Evolutionary conservation across 2,888 invertebrate genomes (phyloP).

Genomic region (Cheilosia vernalis): DNA sequence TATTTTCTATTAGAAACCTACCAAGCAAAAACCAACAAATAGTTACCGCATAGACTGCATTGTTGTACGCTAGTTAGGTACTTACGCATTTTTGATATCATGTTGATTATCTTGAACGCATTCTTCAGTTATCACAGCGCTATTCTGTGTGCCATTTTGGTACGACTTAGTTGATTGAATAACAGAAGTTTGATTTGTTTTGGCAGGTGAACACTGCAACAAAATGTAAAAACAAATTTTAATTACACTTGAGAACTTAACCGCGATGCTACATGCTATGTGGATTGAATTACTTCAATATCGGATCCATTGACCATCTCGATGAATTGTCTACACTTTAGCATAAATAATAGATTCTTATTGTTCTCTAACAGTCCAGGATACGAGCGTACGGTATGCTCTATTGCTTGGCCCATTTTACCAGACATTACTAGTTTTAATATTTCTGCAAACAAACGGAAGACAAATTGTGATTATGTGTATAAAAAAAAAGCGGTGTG

Average conservation of each 20-base stretch:
- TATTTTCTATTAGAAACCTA: conserved; percentile 77
- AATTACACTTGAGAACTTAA: conserved; percentile 66
- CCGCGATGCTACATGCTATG: conserved; percentile 46
- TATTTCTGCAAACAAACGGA: conserved; percentile 88
- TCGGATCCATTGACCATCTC: conserved; percentile 98
- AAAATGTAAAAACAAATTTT: conserved; percentile 75
- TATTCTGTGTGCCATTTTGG: conserved; percentile 82
- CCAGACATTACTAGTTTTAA: conserved; percentile 96
- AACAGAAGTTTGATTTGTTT: conserved; percentile 89
- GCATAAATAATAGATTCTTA: conserved; percentile 95
- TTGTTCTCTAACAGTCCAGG: conserved; percentile 96
- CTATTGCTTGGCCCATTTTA: conserved; percentile 97
- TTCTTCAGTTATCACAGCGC: conserved; percentile 80
- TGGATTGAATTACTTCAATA: conserved; percentile 86
- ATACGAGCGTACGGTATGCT: conserved; percentile 93
- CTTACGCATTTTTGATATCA: conserved; percentile 81
- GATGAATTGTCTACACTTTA: conserved; percentile 99
- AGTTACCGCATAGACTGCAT: neutral
- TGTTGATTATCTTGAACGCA: conserved; percentile 85
- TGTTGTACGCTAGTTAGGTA: neutral
- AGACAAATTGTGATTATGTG: neutral
- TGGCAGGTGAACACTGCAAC: conserved; percentile 78
- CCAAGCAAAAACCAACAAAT: conserved; percentile 1
- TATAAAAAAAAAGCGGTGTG: neutral
- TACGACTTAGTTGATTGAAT: conserved; percentile 89